phyloP scores from a whole-genome alignment of 2,113 vertebrate species.

The Dinomys branickii region DNA sequence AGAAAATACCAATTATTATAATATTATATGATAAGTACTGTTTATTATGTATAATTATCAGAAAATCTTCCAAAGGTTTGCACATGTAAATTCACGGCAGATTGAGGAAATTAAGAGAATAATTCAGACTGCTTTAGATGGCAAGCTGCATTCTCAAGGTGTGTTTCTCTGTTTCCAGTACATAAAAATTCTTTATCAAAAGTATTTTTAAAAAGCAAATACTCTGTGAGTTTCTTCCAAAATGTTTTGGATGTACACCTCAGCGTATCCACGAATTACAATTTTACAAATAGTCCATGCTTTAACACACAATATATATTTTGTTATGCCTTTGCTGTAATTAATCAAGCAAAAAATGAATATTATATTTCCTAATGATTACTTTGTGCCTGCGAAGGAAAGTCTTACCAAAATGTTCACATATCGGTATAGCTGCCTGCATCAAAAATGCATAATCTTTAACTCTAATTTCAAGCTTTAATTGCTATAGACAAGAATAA shows the following conservation, averaged over 20 bases:
- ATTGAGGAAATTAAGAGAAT: neutral
- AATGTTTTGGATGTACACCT: constrained; percentile 58
- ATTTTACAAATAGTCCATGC: constrained; percentile 59
- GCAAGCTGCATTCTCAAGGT: neutral
- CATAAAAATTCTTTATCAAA: constrained; percentile 44
- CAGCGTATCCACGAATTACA: constrained; percentile 58
- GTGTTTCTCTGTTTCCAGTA: neutral
- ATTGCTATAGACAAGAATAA: constrained; percentile 74
- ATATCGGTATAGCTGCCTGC: constrained; percentile 46
- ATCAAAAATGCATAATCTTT: constrained; percentile 53
- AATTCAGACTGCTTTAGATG: neutral
- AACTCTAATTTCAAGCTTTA: constrained; percentile 77
- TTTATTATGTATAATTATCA: neutral
- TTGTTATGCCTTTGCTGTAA: constrained; percentile 56
- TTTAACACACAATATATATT: constrained; percentile 46
- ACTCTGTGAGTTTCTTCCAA: neutral
- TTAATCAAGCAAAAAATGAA: constrained; percentile 76
- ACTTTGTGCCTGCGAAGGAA: constrained; percentile 70
- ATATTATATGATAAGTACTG: neutral
- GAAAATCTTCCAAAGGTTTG: neutral
- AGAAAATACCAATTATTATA: neutral
- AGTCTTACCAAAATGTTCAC: constrained; percentile 65
- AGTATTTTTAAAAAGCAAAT: constrained; percentile 30
- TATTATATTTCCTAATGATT: constrained; percentile 79
- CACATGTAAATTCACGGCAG: neutral